A percentile compares a stretch with the other conserved stretches of the same genome.
phyloP scores from a whole-genome alignment of 2,797 vertebrate species.

The Hybognathus amarus region DNA sequence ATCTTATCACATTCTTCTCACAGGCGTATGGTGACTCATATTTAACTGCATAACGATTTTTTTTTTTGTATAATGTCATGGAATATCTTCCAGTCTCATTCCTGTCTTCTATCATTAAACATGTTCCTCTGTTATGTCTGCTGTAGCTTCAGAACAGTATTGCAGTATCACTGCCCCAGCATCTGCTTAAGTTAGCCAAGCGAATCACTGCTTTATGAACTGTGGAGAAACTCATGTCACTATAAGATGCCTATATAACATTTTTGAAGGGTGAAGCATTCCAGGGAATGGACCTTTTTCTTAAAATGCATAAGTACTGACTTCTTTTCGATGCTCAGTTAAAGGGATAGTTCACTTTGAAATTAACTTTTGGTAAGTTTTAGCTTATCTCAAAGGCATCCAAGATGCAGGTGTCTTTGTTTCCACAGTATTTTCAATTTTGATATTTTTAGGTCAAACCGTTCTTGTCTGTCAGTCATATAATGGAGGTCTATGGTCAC shows the following conservation, averaged over 20 bases:
- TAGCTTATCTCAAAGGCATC: too few relatives aligned
- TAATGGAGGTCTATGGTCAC: too few relatives aligned
- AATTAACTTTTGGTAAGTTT: too few relatives aligned
- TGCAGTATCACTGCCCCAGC: constrained; percentile 4
- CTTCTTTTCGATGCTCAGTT: not conserved
- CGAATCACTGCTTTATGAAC: constrained; percentile 17
- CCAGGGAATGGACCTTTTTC: not conserved
- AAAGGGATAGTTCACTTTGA: too few relatives aligned
- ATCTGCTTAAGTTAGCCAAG: constrained; percentile 7
- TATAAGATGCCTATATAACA: not conserved
- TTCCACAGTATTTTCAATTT: too few relatives aligned
- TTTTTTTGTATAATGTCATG: not conserved
- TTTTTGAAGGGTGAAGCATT: not conserved
- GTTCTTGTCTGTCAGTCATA: too few relatives aligned
- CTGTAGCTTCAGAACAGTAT: not conserved
- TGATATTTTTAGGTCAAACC: too few relatives aligned
- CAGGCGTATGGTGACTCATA: not conserved
- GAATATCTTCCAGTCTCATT: not conserved
- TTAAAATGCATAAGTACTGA: not conserved
- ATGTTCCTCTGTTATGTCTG: not conserved
- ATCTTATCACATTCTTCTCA: constrained; percentile 3
- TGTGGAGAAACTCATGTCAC: not conserved
- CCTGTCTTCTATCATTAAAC: not conserved
- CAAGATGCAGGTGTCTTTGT: too few relatives aligned
- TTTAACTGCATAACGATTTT: constrained; percentile 18